Conservation (phyloP, 2,888 invertebrate species). For the Hesperia comma region DNA sequence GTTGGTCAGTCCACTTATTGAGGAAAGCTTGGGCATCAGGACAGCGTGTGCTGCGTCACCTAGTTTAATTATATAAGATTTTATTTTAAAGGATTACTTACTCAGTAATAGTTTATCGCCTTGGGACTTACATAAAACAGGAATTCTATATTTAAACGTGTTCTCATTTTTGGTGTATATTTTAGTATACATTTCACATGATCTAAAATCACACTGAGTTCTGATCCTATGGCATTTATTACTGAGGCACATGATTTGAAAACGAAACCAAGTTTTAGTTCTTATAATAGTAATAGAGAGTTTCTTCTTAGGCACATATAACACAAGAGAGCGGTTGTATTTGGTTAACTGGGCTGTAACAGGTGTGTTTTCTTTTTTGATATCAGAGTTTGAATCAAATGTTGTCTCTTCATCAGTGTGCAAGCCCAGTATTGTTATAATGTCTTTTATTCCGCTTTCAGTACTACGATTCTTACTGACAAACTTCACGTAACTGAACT, state of each 20-base stretch:
- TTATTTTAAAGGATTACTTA: no score
- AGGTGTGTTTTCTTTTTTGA: slow-evolving; percentile 21
- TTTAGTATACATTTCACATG: slow-evolving; percentile 48
- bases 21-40: no score
- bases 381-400: slow-evolving; percentile 42
- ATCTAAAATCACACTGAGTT: slow-evolving; percentile 61
- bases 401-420: slow-evolving; percentile 63
- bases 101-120: background rate
- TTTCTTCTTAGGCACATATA: slow-evolving; percentile 51
- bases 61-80: no score
- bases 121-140: background rate
- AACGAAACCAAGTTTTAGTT: slow-evolving; percentile 53
- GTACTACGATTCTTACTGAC: slow-evolving; percentile 64
- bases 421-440: slow-evolving; percentile 69
- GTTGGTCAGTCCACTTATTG: no score
- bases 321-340: slow-evolving; percentile 48
- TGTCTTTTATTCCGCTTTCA: slow-evolving; percentile 66
- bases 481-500: slow-evolving; percentile 73
- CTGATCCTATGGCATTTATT: slow-evolving; percentile 49
- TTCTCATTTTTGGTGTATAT: slow-evolving; percentile 37
- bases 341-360: background rate
- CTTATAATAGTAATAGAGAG: slow-evolving; percentile 51
- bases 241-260: slow-evolving; percentile 49
- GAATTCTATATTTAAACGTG: slow-evolving; percentile 8
- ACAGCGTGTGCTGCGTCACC: no score